Percentiles rank a stretch among this genome's conserved stretches.
phyloP scores from a whole-genome alignment of 2,888 invertebrate species.

The Oligia latruncula region DNA sequence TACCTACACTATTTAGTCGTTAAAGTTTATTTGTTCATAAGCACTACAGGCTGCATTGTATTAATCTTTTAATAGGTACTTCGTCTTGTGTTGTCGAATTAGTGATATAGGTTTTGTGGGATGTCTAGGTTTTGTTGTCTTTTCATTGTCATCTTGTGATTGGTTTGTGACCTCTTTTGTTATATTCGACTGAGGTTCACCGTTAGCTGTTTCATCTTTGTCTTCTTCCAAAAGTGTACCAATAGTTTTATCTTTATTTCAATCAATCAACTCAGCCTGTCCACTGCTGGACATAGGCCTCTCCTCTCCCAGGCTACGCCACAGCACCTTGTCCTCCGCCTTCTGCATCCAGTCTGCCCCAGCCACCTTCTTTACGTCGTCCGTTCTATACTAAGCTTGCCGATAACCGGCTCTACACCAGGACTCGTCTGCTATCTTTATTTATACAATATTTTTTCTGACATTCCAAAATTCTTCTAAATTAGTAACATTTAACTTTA shows the following conservation, averaged over 20 bases:
- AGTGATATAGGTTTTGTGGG: neutral
- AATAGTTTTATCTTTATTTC: neutral
- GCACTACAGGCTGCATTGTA: slow-evolving; percentile 33
- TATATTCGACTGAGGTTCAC: neutral
- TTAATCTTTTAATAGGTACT: slow-evolving; percentile 35
- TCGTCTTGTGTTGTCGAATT: slow-evolving; percentile 18
- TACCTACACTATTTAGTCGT: slow-evolving; percentile 18
- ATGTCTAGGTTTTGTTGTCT: neutral
- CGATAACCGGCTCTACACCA: neutral
- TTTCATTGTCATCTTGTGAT: slow-evolving; percentile 8
- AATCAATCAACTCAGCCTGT: no score
- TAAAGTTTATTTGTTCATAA: slow-evolving; percentile 40
- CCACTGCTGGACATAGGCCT: no score
- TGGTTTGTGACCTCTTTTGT: neutral
- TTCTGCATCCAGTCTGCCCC: no score
- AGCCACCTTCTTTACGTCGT: no score
- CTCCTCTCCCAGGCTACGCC: no score
- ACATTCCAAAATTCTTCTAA: neutral
- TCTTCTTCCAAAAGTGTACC: slow-evolving; percentile 1
- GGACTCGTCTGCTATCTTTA: neutral
- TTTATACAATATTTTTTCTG: neutral
- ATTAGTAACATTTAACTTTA: neutral
- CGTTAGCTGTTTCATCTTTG: neutral
- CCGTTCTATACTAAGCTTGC: no score
- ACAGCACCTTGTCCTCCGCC: no score